Evolutionary conservation across 92 coral and sea anemone species (phyloP).

Genomic region (Epizoanthus fatuus): DNA sequence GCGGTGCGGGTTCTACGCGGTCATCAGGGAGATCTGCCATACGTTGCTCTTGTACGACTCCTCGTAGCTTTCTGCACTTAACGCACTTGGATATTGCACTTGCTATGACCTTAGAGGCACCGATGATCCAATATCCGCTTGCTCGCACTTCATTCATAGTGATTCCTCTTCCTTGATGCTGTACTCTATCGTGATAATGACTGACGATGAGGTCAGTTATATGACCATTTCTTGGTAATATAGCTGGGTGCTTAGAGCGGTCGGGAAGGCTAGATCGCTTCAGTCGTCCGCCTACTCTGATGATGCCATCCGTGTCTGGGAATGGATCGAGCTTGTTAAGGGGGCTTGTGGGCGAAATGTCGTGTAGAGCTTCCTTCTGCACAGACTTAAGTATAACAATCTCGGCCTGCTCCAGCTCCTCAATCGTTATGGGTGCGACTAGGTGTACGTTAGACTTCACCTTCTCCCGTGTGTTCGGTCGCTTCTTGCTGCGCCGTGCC

Average conservation of each 20-base stretch:
- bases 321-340: neutral
- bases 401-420: slow-evolving; percentile 39
- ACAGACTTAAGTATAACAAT: slow-evolving; percentile 28
- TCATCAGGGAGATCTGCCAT: neutral
- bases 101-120: neutral
- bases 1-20: slow-evolving; percentile 15
- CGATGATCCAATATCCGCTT: slow-evolving; percentile 39
- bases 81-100: too few relatives aligned
- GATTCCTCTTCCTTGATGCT: slow-evolving; percentile 1
- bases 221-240: slow-evolving; percentile 32
- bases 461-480: neutral
- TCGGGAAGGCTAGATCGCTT: neutral
- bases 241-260: slow-evolving; percentile 22
- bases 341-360: neutral
- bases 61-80: too few relatives aligned
- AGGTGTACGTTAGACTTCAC: neutral
- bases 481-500: too few relatives aligned
- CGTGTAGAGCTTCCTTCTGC: neutral
- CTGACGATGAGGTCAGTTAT: slow-evolving; percentile 37
- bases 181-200: slow-evolving; percentile 9
- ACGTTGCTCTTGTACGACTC: too few relatives aligned
- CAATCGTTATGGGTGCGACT: slow-evolving; percentile 16
- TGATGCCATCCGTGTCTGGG: slow-evolving; percentile 5
- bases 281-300: slow-evolving; percentile 22
- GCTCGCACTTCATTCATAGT: slow-evolving; percentile 16